phyloP scores from a whole-genome alignment of 35 echinoderm and acorn worm genomes.

The Amphiura filiformis region DNA sequence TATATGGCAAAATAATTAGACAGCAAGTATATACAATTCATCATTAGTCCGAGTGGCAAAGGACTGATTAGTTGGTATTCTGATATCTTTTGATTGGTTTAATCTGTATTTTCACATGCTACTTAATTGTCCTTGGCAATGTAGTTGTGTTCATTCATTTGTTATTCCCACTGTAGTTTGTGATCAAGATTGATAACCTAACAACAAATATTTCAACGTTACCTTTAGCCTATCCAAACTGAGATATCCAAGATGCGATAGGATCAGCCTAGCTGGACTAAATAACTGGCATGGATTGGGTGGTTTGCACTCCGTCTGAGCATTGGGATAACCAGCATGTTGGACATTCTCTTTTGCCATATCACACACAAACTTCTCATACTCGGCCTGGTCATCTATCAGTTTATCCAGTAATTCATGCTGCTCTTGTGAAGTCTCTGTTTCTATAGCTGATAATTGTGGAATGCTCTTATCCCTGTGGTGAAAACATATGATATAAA shows the following conservation, averaged over 20 bases:
- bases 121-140: too few species aligned
- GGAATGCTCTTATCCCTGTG: conserved; percentile 92
- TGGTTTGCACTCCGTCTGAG: conserved; percentile 81
- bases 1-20: too few species aligned
- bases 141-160: too few species aligned
- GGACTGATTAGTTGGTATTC: too few species aligned
- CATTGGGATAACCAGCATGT: conserved; percentile 79
- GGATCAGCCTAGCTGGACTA: conserved; percentile 63
- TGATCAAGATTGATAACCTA: too few species aligned
- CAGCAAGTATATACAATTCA: too few species aligned
- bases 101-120: too few species aligned
- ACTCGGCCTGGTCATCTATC: conserved; percentile 83
- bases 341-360: conserved; percentile 63
- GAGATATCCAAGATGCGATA: conserved; percentile 88
- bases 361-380: conserved; percentile 70
- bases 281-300: conserved; percentile 80
- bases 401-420: conserved; percentile 59
- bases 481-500: conserved; percentile 9
- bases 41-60: too few species aligned
- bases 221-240: conserved; percentile 78
- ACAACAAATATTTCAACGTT: too few species aligned
- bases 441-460: conserved; percentile 70
- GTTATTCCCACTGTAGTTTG: too few species aligned
- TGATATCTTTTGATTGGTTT: too few species aligned
- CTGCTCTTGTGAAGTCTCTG: conserved; percentile 44